Evolutionary conservation across 2,888 invertebrate genomes (phyloP).

Genomic region (Horisme vitalbata): DNA sequence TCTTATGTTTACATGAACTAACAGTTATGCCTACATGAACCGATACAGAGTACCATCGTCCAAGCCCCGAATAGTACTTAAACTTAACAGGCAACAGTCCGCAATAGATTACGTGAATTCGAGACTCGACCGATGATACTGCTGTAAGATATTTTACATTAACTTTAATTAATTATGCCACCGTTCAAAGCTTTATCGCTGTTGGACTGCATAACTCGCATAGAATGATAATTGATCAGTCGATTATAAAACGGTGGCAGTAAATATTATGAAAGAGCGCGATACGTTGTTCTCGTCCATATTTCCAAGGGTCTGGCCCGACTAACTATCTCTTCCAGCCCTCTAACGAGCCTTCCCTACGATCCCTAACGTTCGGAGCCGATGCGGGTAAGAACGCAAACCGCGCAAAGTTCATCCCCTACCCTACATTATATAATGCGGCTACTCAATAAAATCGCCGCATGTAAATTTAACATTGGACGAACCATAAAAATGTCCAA

Average conservation of each 20-base stretch:
- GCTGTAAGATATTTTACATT: slow-evolving; percentile 28
- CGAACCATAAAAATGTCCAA: slow-evolving; percentile 65
- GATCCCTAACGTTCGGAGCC: slow-evolving; percentile 26
- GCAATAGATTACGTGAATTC: slow-evolving; percentile 11
- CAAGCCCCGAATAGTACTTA: slow-evolving; percentile 10
- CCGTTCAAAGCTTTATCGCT: slow-evolving; percentile 17
- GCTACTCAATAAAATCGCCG: slow-evolving; percentile 80
- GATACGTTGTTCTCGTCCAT: slow-evolving; percentile 52
- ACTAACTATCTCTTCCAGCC: slow-evolving; percentile 25
- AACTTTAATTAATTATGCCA: slow-evolving; percentile 25
- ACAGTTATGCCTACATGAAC: slow-evolving; percentile 78
- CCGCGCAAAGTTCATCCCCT: slow-evolving; percentile 41
- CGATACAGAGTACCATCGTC: slow-evolving; percentile 46
- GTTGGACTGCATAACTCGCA: slow-evolving; percentile 14
- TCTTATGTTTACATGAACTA: slow-evolving; percentile 80
- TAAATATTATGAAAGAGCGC: slow-evolving; percentile 46
- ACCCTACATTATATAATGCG: slow-evolving; percentile 64
- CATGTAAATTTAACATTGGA: slow-evolving; percentile 72
- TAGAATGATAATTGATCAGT: slow-evolving; percentile 16
- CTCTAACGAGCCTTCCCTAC: slow-evolving; percentile 31
- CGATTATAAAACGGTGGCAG: slow-evolving; percentile 25
- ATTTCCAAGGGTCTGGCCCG: slow-evolving; percentile 47
- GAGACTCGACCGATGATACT: slow-evolving; percentile 24
- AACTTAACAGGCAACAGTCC: slow-evolving; percentile 17
- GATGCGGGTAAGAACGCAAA: slow-evolving; percentile 34